phyloP scores from a whole-genome alignment of 1,140 invertebrate species.

The Nephotettix cincticeps region DNA sequence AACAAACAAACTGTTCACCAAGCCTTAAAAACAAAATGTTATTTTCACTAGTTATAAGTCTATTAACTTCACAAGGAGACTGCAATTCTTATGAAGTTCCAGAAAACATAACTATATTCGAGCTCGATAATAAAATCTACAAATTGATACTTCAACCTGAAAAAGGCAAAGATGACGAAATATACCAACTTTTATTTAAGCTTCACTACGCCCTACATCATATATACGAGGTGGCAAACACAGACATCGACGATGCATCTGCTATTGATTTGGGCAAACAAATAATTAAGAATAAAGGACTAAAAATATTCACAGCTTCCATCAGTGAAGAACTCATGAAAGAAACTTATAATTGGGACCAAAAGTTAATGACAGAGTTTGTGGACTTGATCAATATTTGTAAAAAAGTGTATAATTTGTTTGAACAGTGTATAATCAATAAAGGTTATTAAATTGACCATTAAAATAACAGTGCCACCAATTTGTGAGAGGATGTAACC shows the following conservation, averaged over 20 bases:
- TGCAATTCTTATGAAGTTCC: neutral
- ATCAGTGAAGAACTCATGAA: constrained; percentile 3
- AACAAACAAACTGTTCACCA: too few species aligned
- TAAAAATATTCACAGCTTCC: neutral
- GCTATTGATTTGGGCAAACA: neutral
- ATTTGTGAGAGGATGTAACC: too few species aligned
- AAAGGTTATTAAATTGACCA: neutral
- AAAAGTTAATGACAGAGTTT: neutral
- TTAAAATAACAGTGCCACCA: too few species aligned
- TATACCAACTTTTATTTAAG: neutral
- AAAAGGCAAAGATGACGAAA: constrained; percentile 1
- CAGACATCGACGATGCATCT: neutral
- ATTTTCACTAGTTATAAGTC: neutral
- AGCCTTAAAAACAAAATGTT: neutral
- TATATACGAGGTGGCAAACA: neutral
- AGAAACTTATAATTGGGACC: neutral
- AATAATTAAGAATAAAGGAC: neutral
- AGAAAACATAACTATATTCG: neutral
- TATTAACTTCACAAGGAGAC: neutral
- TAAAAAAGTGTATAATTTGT: neutral
- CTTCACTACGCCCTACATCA: neutral
- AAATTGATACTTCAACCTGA: neutral
- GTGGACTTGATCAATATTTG: neutral
- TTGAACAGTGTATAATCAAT: neutral
- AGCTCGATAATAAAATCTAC: neutral